Base-by-base conservation (phyloP, 2,888 invertebrate genomes). In the Andrena bicolor region DNA sequence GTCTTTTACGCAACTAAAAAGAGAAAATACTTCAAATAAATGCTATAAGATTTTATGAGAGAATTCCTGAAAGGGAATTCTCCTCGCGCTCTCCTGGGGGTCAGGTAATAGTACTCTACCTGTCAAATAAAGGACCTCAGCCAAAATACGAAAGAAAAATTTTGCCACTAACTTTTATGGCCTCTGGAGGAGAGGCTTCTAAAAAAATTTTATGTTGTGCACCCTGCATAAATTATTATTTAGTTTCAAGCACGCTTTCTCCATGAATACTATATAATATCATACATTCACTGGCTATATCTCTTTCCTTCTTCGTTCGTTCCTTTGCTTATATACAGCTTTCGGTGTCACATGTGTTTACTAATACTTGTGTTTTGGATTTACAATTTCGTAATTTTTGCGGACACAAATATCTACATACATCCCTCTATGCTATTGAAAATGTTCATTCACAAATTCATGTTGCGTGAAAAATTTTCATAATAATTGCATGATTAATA, bases 81-180 rank as follows among this genome's bases (percentile, higher is more conserved):
- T 30, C 58, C 8, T 26, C 13, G 5, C 30, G 30, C 60, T 60
- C 60, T n/a, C 32, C n/a, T 60, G 60, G 60, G 60, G 60, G 60
- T n/a, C 60, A 26, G 60, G 30, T n/a, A n/a, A 30, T 60, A 32
- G 8, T 60, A 30, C 60, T 32, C 60, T 30, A 30, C 30, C 60
- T 60, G 60, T 60, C 60, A 16, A 16, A 60, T 30, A 16, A 60
- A 60, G n/a, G 60, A 32, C n/a, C 30, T 60, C 60, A 30, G 1
- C 60, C 30, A 8, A 60, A 60, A 60, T 60, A 60, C 30, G 60
- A 60, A 60, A 32, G 60, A 60, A n/a, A 60, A 60, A 60, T 60
- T 60, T 16, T n/a, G n/a, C 60, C 60, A 60, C n/a, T 30, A 30
- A n/a, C 60, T 60, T 60, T 60, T 56, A 56, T 56, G 23, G 26